These are phyloP conservation scores for Holacanthella duospinosa DNA, from an alignment of 2,888 invertebrate genomes.

Conservation along the genomic window DNA sequence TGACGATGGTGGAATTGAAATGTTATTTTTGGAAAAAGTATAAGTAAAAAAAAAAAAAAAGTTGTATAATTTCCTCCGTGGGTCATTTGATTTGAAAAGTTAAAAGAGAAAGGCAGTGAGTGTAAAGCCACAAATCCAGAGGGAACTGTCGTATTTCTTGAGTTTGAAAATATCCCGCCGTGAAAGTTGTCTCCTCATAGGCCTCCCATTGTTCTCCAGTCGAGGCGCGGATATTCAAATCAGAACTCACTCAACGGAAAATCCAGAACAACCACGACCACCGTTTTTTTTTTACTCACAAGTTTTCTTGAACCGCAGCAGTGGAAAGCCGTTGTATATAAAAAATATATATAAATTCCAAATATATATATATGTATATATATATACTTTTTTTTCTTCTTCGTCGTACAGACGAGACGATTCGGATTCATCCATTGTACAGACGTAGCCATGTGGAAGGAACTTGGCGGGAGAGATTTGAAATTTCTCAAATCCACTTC, in stretches of 20 bases:
- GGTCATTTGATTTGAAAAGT: background rate
- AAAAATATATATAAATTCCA: too few species aligned
- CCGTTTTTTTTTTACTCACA: background rate
- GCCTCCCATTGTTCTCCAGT: background rate
- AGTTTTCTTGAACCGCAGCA: background rate
- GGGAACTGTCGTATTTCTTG: background rate
- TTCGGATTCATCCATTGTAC: background rate
- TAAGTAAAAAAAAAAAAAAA: background rate
- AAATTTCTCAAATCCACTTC: constrained; percentile 3
- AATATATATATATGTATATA: too few species aligned
- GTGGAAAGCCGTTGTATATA: too few species aligned
- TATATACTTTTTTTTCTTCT: too few species aligned
- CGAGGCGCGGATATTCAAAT: background rate
- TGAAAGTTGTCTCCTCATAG: background rate
- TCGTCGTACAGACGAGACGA: background rate
- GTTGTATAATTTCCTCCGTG: background rate
- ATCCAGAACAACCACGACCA: background rate
- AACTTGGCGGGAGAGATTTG: constrained; percentile 1
- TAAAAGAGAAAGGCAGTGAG: background rate
- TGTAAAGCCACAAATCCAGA: background rate
- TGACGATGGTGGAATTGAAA: too few species aligned
- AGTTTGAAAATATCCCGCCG: background rate
- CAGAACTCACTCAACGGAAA: background rate
- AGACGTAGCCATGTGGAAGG: background rate
- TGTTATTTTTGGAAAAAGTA: too few species aligned